phyloP scores from a whole-genome alignment of 2,113 vertebrate species.

The Hiodon tergisus region DNA sequence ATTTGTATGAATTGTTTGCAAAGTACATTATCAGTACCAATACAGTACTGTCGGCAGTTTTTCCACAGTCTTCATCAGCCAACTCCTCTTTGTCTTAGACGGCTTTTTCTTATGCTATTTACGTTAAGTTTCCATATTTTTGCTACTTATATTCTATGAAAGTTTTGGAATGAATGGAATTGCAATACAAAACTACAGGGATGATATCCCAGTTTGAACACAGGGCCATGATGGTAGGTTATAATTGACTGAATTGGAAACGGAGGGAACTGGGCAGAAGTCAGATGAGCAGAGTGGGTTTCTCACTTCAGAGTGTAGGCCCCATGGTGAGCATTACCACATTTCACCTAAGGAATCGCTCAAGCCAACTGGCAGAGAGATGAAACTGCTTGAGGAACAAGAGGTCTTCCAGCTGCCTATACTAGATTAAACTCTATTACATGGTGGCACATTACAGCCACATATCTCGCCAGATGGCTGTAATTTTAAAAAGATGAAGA shows the following conservation, averaged over 20 bases:
- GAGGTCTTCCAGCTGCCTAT: conserved; percentile 14
- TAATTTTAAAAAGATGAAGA: neutral
- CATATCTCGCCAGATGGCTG: neutral
- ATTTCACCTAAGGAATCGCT: conserved; percentile 10
- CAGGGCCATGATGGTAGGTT: no score
- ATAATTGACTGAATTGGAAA: no score
- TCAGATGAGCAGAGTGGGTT: no score
- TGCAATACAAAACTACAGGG: neutral
- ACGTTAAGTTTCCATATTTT: no score
- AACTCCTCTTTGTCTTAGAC: no score
- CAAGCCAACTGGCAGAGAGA: conserved; percentile 16
- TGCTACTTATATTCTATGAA: no score
- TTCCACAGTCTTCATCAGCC: no score
- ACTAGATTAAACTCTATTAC: conserved; percentile 18
- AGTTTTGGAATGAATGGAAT: neutral
- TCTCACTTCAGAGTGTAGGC: neutral
- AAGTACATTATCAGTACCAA: no score
- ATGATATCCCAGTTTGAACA: neutral
- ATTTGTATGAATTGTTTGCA: no score
- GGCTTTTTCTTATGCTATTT: no score
- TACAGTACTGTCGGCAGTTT: no score
- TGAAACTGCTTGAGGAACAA: conserved; percentile 1
- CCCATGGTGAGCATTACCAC: neutral
- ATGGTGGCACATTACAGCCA: neutral
- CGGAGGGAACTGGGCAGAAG: no score